Percentiles rank a stretch among this genome's conserved stretches.
phyloP scores from a whole-genome alignment of 1,140 invertebrate species.

The Drosophila takahashii region DNA sequence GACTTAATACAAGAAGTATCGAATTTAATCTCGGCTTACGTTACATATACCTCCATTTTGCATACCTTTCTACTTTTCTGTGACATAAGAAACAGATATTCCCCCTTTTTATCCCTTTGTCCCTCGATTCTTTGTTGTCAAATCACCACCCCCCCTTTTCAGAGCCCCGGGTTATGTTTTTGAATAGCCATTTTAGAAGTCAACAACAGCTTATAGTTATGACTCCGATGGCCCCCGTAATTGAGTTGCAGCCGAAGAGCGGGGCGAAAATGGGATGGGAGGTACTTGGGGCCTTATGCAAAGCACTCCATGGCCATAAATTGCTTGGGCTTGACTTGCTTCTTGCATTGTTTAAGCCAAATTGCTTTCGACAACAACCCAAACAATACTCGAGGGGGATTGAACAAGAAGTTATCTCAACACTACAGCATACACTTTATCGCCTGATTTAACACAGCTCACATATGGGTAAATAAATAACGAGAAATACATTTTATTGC shows the following conservation, averaged over 20 bases:
- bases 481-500: slow-evolving; percentile 14
- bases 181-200: slow-evolving; percentile 54
- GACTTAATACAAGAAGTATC: too few species aligned
- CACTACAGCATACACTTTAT: slow-evolving; percentile 47
- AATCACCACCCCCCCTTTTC: background rate
- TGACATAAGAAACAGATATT: background rate
- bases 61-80: background rate
- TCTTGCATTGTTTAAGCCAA: slow-evolving; percentile 73
- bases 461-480: slow-evolving; percentile 29
- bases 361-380: slow-evolving; percentile 64
- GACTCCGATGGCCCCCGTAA: slow-evolving; percentile 59
- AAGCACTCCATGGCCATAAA: slow-evolving; percentile 48
- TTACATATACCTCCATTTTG: too few species aligned
- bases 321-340: slow-evolving; percentile 53
- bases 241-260: slow-evolving; percentile 64
- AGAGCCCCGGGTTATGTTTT: slow-evolving; percentile 39
- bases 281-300: slow-evolving; percentile 32
- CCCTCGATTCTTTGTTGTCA: slow-evolving; percentile 15
- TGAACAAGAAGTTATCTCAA: slow-evolving; percentile 41
- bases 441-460: slow-evolving; percentile 55
- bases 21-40: too few species aligned
- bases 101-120: background rate
- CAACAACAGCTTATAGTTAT: slow-evolving; percentile 61
- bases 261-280: background rate
- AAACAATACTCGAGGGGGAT: slow-evolving; percentile 21